Conservation (phyloP, 2,113 vertebrate genomes). For the Crocuta crocuta region DNA sequence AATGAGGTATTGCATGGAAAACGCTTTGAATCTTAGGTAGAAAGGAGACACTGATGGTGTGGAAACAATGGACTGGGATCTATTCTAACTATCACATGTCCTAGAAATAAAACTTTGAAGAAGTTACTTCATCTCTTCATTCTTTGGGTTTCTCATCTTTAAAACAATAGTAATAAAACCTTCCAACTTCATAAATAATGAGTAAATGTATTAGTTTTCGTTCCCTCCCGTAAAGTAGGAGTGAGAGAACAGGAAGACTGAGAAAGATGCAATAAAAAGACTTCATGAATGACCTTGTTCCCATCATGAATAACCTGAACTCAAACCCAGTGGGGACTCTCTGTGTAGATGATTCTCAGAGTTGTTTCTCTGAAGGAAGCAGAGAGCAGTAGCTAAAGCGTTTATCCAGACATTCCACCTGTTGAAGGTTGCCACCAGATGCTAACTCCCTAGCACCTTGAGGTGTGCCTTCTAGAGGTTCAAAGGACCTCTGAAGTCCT, state of each 20-base stretch:
- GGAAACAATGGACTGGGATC: not conserved
- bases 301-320: not conserved
- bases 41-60: not conserved
- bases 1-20: conserved; percentile 2
- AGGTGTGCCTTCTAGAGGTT: not conserved
- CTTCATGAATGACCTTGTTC: not conserved
- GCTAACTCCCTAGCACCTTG: not conserved
- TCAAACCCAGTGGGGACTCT: not conserved
- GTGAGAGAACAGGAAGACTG: not conserved
- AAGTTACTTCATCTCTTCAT: not conserved
- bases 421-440: not conserved
- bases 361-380: conserved; percentile 2
- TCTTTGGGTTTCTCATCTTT: conserved; percentile 42
- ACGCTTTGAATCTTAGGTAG: not conserved
- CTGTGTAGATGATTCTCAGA: not conserved
- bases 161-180: conserved; percentile 33
- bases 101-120: conserved; percentile 50
- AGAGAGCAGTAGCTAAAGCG: not conserved
- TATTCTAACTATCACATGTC: not conserved
- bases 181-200: conserved; percentile 3
- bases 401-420: not conserved
- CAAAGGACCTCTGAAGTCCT: not conserved
- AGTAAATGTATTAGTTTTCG: not conserved
- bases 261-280: conserved; percentile 25
- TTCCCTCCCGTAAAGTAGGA: not conserved